Conservation (phyloP, 2,888 invertebrate genomes). For the Pomacea canaliculata region DNA sequence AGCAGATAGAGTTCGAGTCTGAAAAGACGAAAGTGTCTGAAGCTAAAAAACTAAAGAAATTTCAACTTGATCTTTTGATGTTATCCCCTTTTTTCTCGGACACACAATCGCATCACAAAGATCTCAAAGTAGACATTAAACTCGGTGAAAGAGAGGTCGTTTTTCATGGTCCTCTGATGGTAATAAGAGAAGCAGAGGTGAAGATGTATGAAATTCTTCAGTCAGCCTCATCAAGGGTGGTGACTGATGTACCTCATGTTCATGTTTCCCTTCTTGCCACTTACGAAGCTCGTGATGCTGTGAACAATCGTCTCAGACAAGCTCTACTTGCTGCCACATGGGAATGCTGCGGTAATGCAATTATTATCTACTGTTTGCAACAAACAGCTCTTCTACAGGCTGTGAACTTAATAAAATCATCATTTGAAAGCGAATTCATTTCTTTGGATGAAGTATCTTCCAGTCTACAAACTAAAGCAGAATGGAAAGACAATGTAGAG, state of each 20-base stretch:
- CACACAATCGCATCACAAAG: background rate
- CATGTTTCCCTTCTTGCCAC: constrained; percentile 2
- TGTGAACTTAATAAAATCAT: constrained; percentile 8
- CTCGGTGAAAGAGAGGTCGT: constrained; percentile 1
- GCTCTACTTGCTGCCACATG: constrained; percentile 12
- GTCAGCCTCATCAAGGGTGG: background rate
- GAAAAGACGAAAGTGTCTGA: constrained; percentile 17
- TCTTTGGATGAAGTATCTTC: constrained; percentile 3
- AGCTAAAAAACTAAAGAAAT: background rate
- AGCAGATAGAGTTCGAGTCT: constrained; percentile 5
- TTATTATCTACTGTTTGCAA: background rate
- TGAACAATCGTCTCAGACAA: constrained; percentile 12
- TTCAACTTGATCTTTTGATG: constrained; percentile 19
- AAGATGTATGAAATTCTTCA: constrained; percentile 18
- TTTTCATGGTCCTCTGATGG: constrained; percentile 15
- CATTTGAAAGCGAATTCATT: constrained; percentile 1
- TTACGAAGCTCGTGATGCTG: constrained; percentile 8
- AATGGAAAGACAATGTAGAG: constrained; percentile 1
- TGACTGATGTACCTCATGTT: constrained; percentile 3
- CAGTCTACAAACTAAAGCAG: background rate
- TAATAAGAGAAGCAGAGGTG: constrained; percentile 9
- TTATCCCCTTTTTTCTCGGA: constrained; percentile 8
- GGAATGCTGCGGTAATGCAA: background rate
- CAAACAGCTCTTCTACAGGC: background rate
- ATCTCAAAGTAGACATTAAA: constrained; percentile 11